phyloP scores from a whole-genome alignment of 2,888 invertebrate genomes.

The Carcina quercana region DNA sequence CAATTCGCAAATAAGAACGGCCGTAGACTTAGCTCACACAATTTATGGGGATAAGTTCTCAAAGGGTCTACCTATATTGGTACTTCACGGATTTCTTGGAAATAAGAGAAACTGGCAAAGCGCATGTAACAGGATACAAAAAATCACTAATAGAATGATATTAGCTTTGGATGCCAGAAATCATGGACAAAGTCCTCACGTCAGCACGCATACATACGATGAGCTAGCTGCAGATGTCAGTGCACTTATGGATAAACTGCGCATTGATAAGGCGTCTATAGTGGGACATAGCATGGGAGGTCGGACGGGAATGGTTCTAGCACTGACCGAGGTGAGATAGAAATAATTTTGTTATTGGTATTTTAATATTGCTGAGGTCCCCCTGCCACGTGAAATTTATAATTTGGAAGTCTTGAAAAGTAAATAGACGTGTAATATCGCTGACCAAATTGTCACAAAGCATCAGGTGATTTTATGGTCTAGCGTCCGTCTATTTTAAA shows the following conservation, averaged over 20 bases:
- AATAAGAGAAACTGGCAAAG: conserved; percentile 91
- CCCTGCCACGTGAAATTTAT: not conserved
- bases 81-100: conserved; percentile 92
- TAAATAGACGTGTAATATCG: not conserved
- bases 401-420: not conserved
- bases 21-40: too few species aligned
- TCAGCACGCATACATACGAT: conserved; percentile 78
- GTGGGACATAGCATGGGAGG: conserved; percentile 97
- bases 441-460: not conserved
- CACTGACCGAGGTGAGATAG: conserved; percentile 65
- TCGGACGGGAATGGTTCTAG: conserved; percentile 86
- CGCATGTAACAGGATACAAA: too few species aligned
- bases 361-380: not conserved
- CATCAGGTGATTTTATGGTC: not conserved
- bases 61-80: conserved; percentile 37
- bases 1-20: too few species aligned
- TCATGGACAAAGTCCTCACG: conserved; percentile 93
- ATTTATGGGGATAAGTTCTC: too few species aligned
- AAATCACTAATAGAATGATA: too few species aligned
- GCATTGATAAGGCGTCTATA: conserved; percentile 73
- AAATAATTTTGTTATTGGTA: not conserved
- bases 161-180: conserved; percentile 90
- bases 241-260: conserved; percentile 70
- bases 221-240: conserved; percentile 83
- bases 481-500: not conserved